phyloP scores from a whole-genome alignment of 2,888 invertebrate species.

The Aspidapion aeneum region DNA sequence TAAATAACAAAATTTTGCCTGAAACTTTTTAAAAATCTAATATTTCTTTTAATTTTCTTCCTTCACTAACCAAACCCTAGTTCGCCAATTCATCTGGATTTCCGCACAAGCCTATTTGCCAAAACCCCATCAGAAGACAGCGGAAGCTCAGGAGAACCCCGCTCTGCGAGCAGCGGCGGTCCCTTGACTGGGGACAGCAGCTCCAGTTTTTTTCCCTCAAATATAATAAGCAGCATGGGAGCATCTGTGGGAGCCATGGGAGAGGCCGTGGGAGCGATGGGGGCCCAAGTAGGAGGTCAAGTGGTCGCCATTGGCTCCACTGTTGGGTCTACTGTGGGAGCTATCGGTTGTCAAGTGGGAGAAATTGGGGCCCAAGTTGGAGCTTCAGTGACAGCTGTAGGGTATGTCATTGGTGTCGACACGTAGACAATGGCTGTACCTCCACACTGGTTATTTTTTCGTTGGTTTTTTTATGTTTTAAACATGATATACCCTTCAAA shows the following conservation, averaged over 20 bases:
- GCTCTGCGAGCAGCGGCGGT: conserved; percentile 51
- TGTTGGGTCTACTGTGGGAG: conserved; percentile 40
- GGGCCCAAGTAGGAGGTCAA: conserved; percentile 40
- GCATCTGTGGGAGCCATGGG: conserved; percentile 44
- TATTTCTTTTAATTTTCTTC: conserved; percentile 3
- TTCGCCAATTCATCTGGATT: conserved; percentile 92
- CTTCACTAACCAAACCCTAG: conserved; percentile 48
- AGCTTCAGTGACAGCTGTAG: conserved; percentile 41
- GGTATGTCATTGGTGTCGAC: too few species aligned
- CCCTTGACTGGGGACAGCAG: conserved; percentile 45
- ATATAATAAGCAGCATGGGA: conserved; percentile 47
- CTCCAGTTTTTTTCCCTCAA: conserved; percentile 46
- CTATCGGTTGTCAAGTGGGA: conserved; percentile 40
- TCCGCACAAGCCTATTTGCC: conserved; percentile 90
- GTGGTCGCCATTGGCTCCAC: conserved; percentile 44
- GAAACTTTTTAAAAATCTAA: too few species aligned
- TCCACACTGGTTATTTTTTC: not conserved
- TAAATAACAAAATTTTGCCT: too few species aligned
- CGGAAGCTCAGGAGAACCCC: conserved; percentile 60
- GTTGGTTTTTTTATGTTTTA: not conserved
- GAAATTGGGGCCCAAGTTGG: conserved; percentile 40
- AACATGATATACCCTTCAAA: not conserved
- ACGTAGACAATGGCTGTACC: not conserved
- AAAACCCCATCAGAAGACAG: conserved; percentile 92
- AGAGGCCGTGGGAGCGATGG: conserved; percentile 41